Conservation (phyloP, 1,140 invertebrate genomes). For the Trachymyrmex septentrionalis region DNA sequence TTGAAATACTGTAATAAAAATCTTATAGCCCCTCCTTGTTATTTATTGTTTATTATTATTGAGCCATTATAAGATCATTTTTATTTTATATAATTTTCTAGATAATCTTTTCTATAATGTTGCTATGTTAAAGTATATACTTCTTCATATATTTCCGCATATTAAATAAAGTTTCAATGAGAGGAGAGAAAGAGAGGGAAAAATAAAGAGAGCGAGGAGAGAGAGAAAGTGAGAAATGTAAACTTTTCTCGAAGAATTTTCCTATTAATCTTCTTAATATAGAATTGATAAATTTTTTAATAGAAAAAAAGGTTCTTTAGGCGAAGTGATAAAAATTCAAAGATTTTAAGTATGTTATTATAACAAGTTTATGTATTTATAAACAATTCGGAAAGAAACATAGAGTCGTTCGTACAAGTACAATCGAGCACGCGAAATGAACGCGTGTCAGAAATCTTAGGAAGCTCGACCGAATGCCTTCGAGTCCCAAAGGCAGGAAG, state of each 20-base stretch:
- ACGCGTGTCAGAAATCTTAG: slow-evolving; percentile 56
- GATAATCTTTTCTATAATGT: background rate
- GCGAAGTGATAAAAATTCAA: background rate
- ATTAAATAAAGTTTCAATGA: background rate
- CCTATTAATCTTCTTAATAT: background rate
- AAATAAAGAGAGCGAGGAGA: background rate
- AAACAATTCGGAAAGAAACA: background rate
- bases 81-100: no score
- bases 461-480: slow-evolving; percentile 40
- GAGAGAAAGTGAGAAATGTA: background rate
- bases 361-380: background rate
- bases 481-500: slow-evolving; percentile 53
- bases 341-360: background rate
- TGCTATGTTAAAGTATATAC: background rate
- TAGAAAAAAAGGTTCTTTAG: background rate
- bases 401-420: background rate
- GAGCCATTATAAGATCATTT: no score
- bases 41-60: no score
- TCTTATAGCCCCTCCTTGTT: no score
- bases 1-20: no score
- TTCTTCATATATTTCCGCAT: background rate
- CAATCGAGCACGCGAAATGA: background rate
- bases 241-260: background rate
- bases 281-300: background rate
- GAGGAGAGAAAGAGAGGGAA: background rate